Percentiles rank a stretch among this genome's conserved stretches.
Conservation (phyloP, 2,888 invertebrate genomes). For the Cryptophagus acutangulus region DNA sequence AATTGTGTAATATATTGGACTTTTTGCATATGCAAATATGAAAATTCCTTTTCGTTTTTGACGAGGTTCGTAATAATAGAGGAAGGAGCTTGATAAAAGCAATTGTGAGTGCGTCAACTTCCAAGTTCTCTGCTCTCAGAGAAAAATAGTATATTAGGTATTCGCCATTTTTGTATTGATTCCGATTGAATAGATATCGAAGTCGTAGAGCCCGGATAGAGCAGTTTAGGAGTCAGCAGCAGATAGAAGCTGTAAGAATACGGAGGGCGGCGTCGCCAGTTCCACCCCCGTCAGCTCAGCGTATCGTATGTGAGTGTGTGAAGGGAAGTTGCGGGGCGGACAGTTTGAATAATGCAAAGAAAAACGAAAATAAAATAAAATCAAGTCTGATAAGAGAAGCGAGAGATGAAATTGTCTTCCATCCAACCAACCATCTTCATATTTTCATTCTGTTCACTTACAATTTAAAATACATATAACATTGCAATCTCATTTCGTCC, state of each 20-base stretch:
- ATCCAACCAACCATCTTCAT: too few species aligned
- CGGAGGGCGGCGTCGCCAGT: constrained; percentile 37
- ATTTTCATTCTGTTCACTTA: too few species aligned
- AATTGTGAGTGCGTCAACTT: too few species aligned
- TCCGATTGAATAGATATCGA: constrained; percentile 42
- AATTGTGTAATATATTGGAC: too few species aligned
- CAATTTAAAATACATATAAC: too few species aligned
- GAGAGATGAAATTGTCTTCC: constrained; percentile 5
- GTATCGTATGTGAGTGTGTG: constrained; percentile 48
- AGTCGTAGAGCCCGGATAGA: constrained; percentile 36
- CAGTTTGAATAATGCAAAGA: constrained; percentile 34
- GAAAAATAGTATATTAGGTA: constrained; percentile 19
- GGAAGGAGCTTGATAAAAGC: too few species aligned
- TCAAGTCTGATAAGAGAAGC: constrained; percentile 10
- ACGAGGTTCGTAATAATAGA: too few species aligned
- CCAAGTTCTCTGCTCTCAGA: too few species aligned
- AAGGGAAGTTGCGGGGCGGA: constrained; percentile 42
- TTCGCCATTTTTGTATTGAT: constrained; percentile 44
- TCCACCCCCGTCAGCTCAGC: constrained; percentile 39
- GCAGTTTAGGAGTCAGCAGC: constrained; percentile 24
- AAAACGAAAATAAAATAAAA: constrained; percentile 19
- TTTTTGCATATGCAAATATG: too few species aligned
- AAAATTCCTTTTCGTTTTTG: too few species aligned
- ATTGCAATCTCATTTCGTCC: background rate
- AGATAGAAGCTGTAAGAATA: constrained; percentile 25